Evolutionary conservation across 2,113 vertebrate genomes (phyloP), one percentile per base, ranked within the genome.

Genomic region (Larimichthys polyactis): DNA sequence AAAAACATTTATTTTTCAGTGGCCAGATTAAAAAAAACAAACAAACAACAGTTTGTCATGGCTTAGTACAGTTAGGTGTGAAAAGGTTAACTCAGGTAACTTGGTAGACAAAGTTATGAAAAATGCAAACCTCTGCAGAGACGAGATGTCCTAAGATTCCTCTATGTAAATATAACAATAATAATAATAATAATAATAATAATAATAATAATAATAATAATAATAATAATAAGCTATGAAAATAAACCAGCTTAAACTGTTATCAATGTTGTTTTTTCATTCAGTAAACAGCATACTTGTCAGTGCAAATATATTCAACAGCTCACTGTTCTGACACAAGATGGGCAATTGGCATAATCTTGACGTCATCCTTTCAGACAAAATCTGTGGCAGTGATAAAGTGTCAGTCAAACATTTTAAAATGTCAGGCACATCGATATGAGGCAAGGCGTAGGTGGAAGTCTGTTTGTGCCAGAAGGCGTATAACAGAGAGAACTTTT

Each of bases 391-490:
- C 49, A 55, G 75, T 43, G 85, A 89, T 84, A 76, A 86, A 75
- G 75, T 24, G 58, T 86, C 84, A 83, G 81, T 90, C 87, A 90
- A 88, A 91, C 81, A 44, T 88, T 88, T 78, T 69, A 79, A 89
- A 91, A 92, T 89, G 91, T 91, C 90, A 94, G 79, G 40, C 82
- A 87, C 19, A 63, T 78, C 71, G 62, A 84, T 81, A 77, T 69
- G 62, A 89, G 59, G 82, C 71, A 74, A 73, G 55, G 72, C 55
- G 77, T 89, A 79, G 86, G 89, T 87, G 85, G 85, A 87, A 67
- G 75, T 78, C 85, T 88, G 77, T 84, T 86, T 89, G 81, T 89
- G 87, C 88, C 78, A 79, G 72, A 86, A 73, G 78, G 84, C 86
- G 64, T 67, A 75, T 57, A 84, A 84, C 46, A 73, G 81, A 82